Evolutionary conservation across 2,888 invertebrate genomes (phyloP).

Genomic region (Sminthurides aquaticus): DNA sequence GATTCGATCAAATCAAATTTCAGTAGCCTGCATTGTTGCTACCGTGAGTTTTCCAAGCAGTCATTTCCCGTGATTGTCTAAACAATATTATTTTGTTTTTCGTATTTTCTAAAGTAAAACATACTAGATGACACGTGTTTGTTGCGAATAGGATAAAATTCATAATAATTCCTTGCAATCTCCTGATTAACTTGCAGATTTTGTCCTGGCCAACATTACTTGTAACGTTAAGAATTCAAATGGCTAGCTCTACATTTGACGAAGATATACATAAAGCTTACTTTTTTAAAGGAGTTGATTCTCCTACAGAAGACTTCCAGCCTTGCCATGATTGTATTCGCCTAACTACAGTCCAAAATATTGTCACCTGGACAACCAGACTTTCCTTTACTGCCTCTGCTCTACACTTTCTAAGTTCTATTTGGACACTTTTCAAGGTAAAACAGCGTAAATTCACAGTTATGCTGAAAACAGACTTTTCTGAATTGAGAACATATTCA

Average conservation of each 20-base stretch:
- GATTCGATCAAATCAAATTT: constrained; percentile 16
- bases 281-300: not conserved
- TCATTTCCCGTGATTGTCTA: no score
- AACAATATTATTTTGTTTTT: no score
- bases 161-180: not conserved
- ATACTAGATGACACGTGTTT: no score
- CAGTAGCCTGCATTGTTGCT: constrained; percentile 11
- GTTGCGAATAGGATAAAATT: not conserved
- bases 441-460: no score
- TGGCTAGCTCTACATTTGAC: not conserved
- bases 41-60: constrained; percentile 13
- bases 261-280: not conserved
- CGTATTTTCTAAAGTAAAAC: no score
- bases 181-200: not conserved
- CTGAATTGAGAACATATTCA: no score
- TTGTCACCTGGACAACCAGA: not conserved
- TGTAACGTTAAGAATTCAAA: not conserved
- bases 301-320: not conserved
- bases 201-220: constrained; percentile 7
- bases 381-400: constrained; percentile 1
- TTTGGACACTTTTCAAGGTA: constrained; percentile 20
- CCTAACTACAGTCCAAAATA: not conserved
- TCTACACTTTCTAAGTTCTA: constrained; percentile 13
- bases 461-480: no score
- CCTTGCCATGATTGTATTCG: not conserved